Evolutionary conservation across 2,113 vertebrate species (phyloP).

Genomic region (Rousettus leschenaultii): DNA sequence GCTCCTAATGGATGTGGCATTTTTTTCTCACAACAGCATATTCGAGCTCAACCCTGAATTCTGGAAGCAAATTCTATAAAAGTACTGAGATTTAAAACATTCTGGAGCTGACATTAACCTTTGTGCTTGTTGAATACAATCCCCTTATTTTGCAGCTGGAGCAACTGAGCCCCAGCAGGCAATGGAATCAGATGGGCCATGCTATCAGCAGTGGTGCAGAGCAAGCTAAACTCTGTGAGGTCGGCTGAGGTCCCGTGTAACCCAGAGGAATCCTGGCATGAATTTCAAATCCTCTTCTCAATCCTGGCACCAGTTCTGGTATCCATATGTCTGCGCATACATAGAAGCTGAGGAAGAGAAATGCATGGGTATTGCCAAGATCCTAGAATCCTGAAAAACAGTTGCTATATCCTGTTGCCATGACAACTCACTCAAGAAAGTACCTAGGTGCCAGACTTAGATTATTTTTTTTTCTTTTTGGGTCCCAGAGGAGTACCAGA

Average conservation of each 20-base stretch:
- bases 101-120: slow-evolving; percentile 25
- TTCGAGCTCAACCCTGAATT: not conserved
- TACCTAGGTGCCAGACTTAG: slow-evolving; percentile 72
- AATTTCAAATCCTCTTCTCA: slow-evolving; percentile 31
- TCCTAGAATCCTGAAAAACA: slow-evolving; percentile 71
- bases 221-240: slow-evolving; percentile 49
- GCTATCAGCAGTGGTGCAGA: not conserved
- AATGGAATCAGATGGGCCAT: slow-evolving; percentile 38
- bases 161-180: not conserved
- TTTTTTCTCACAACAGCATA: not conserved
- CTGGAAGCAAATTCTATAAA: not conserved
- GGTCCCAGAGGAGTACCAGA: slow-evolving; percentile 49
- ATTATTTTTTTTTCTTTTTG: slow-evolving; percentile 5
- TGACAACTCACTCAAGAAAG: slow-evolving; percentile 64
- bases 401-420: slow-evolving; percentile 67
- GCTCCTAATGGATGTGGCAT: not conserved
- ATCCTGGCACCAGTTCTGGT: slow-evolving; percentile 56
- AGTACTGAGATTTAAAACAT: not conserved
- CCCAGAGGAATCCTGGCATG: slow-evolving; percentile 63
- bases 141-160: slow-evolving; percentile 16
- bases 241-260: slow-evolving; percentile 64
- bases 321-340: slow-evolving; percentile 74
- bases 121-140: not conserved
- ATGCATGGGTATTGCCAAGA: slow-evolving; percentile 59
- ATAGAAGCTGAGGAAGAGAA: slow-evolving; percentile 70